Conservation (phyloP, 2,797 vertebrate species). For the Bovichtus diacanthus region DNA sequence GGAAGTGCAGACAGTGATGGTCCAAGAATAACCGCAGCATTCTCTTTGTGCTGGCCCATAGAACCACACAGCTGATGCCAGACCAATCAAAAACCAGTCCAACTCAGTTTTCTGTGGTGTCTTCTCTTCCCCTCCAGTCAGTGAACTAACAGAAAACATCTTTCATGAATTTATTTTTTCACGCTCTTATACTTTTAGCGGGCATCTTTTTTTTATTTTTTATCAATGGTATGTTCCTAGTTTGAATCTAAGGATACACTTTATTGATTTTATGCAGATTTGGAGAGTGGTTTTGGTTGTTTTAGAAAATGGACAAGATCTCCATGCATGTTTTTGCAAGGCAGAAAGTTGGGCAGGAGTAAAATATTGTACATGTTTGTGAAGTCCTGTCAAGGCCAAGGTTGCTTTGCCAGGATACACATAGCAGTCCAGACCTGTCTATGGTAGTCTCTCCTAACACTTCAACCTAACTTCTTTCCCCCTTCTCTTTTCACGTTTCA, state of each 20-base stretch:
- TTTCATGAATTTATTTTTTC: conserved; percentile 54
- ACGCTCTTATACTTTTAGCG: conserved; percentile 31
- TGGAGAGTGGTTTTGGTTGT: conserved; percentile 24
- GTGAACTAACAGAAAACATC: conserved; percentile 70
- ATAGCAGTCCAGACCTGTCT: conserved; percentile 52
- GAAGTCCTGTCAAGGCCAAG: conserved; percentile 55
- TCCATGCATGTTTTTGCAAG: conserved; percentile 57
- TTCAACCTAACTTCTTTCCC: conserved; percentile 25
- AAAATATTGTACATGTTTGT: conserved; percentile 62
- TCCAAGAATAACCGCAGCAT: conserved; percentile 78
- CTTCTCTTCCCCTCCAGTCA: conserved; percentile 70
- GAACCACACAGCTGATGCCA: conserved; percentile 75
- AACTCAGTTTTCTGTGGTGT: conserved; percentile 69
- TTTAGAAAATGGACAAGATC: conserved; percentile 37
- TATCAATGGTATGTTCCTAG: conserved; percentile 20
- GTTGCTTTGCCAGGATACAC: conserved; percentile 65
- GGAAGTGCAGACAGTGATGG: conserved; percentile 68
- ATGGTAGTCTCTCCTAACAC: conserved; percentile 33
- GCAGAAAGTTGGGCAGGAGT: conserved; percentile 43
- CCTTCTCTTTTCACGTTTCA: conserved; percentile 20
- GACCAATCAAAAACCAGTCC: conserved; percentile 70
- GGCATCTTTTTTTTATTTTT: conserved; percentile 15
- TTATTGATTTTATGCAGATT: conserved; percentile 43
- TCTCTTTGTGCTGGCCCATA: conserved; percentile 73
- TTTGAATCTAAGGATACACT: conserved; percentile 7